Base-by-base conservation (phyloP, 2,888 invertebrate genomes). In the Oscheius sp. region DNA sequence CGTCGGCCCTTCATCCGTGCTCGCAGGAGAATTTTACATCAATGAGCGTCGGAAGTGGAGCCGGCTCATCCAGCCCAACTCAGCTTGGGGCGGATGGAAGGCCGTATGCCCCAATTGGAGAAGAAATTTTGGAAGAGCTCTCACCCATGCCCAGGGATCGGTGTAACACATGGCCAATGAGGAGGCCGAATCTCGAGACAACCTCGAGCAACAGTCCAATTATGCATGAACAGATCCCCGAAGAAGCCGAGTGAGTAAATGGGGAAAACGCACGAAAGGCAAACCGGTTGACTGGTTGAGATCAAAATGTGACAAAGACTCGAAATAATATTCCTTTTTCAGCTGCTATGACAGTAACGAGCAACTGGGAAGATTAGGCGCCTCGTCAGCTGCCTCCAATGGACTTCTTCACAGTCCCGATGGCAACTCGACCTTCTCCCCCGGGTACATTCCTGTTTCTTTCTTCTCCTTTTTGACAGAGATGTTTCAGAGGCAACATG, bases 111-210 rank as follows among this genome's bases (percentile, higher is more conserved):
- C 23, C 23, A 12, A 21, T 25, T 12, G 27, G 58, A n/a, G 59
- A 59, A 49, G 61, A 59, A 5, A 52, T 43, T 3, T 18, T 52
- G 35, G 71, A 71, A 25, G 85, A 86, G 29, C 49, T 85, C 49
- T 75, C 75, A 59, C 83, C 86, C 29, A 66, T 84, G 77, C 56
- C 81, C 7, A 61, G 86, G 18, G 86, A 86, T 61, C 92, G 98
- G 76, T 96, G 96, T 85, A 96, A 98, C 92, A 98, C 98, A 90
- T 98, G 97, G 98, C 98, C 97, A 77, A 91, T 95, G 89, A 95
- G 77, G 49, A 75, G 85, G 59, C 86, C 87, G 9, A 59, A 80
- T 25, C 80, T 79, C 45, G 71, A 74, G 43, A 76, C 80, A 23
- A 81, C 78, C 52, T 49, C 52, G 29, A 49, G 64, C 25, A 46